A percentile compares a stretch with the other conserved stretches of the same genome.
Conservation (phyloP, 2,113 vertebrate species). For the Daboia siamensis region DNA sequence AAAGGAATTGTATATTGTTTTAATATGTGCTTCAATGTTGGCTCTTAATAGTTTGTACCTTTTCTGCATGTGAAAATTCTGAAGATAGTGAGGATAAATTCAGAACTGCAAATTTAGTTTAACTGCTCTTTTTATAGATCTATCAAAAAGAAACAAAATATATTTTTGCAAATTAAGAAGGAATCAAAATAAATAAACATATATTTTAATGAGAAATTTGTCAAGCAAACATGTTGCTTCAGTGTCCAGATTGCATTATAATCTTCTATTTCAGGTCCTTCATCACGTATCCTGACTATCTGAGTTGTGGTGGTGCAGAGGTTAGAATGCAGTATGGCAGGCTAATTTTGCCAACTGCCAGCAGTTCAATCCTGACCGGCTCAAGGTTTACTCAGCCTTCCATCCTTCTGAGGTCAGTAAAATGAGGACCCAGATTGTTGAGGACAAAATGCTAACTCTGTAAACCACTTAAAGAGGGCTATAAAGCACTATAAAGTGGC, state of each 20-base stretch:
- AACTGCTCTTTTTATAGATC: constrained; percentile 42
- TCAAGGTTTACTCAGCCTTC: not conserved
- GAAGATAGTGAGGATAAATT: not conserved
- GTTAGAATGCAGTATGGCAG: not conserved
- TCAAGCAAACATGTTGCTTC: not conserved
- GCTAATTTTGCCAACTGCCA: not conserved
- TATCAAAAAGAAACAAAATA: constrained; percentile 22
- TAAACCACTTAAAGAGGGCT: not conserved
- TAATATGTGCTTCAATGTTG: not conserved
- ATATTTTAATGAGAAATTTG: constrained; percentile 31
- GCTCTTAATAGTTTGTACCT: not conserved
- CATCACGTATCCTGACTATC: not conserved
- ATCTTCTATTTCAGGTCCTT: not conserved
- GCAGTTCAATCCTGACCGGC: not conserved
- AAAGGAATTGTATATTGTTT: not conserved
- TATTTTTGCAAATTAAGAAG: constrained; percentile 56
- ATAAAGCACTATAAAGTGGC: not conserved
- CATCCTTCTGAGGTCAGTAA: not conserved
- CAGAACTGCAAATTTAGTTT: constrained; percentile 23
- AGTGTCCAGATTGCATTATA: not conserved
- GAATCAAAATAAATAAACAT: constrained; percentile 37
- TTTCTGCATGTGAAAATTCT: constrained; percentile 12
- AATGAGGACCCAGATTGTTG: not conserved
- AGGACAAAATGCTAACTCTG: not conserved
- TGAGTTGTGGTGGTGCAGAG: not conserved